These are phyloP conservation scores for Cosmopolites sordidus DNA, from an alignment of 2,888 invertebrate genomes.

Conservation along the genomic window DNA sequence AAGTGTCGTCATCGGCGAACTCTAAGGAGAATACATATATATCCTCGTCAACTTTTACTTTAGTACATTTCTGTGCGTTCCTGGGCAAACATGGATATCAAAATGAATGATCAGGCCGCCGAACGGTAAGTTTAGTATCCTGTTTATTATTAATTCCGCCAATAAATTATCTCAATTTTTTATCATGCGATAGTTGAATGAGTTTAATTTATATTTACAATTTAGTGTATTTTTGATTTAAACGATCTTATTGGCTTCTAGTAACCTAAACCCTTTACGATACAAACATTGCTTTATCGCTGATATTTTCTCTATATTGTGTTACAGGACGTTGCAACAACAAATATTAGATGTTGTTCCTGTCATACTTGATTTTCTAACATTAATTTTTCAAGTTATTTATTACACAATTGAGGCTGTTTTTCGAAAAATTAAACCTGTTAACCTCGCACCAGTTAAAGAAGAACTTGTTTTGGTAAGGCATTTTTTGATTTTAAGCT, in stretches of 20 bases:
- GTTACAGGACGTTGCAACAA: conserved; percentile 2
- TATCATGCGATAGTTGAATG: too few species aligned
- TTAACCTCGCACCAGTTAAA: conserved; percentile 49
- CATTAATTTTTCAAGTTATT: conserved; percentile 21
- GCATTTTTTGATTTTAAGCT: conserved; percentile 5
- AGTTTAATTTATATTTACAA: too few species aligned
- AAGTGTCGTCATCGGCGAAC: too few species aligned
- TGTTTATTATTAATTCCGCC: too few species aligned
- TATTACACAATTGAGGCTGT: conserved; percentile 24
- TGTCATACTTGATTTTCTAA: conserved; percentile 23
- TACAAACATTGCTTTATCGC: too few species aligned
- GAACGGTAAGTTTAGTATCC: not conserved
- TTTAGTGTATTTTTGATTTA: too few species aligned
- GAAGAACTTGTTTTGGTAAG: conserved; percentile 75
- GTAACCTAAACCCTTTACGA: too few species aligned
- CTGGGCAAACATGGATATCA: not conserved
- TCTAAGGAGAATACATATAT: too few species aligned
- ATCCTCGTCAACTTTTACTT: not conserved
- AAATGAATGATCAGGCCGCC: not conserved
- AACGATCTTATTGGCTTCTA: too few species aligned
- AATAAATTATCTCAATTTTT: too few species aligned
- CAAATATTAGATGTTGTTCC: conserved; percentile 23
- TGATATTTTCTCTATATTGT: too few species aligned
- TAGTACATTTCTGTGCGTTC: not conserved
- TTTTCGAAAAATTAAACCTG: conserved; percentile 23